Base-by-base conservation (phyloP, 2,888 invertebrate species). In the Mesorhabditis belari region DNA sequence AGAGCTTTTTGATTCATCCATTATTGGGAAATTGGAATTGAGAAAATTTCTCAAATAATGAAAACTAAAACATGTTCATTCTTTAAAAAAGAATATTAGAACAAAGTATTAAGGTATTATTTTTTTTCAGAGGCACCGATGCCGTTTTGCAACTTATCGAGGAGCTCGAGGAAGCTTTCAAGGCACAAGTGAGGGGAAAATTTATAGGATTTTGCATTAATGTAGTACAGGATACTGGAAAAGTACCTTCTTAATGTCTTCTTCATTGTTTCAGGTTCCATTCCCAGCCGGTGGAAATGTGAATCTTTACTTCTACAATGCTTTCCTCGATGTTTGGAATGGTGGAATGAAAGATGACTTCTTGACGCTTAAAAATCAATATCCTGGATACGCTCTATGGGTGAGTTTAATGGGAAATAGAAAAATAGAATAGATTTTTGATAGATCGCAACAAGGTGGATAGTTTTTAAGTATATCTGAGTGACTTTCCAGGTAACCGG, bases 281-380 rank as follows among this genome's bases (percentile, higher is more conserved):
- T 69, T 69, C 67, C 51, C 65, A 19, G 66, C 70, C n/a, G 74
- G 73, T 12, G 75, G 75, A 51, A 66, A 69, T 24, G 72, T 75
- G 6, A 66, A 68, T 6, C 66, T 67, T 35, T 75, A 75, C 60
- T 75, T 75, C 51, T 63, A 63, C 29, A 66, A 69, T 55, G 75
- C 68, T 4, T 73, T 70, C 67, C 60, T 62, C 2, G 61, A 62
- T 17, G 61, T 75, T 2, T 71, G 71, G 73, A 64, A 67, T 12
- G 60, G 61, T n/a, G 75, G 73, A 55, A 67, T 75, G 67, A 68
- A 69, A 50, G 69, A 67, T 55, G 70, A 67, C 55, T 65, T 70
- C 50, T 55, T 64, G 9, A 29, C 65, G n/a, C 63, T 73, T 21
- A 55, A 59, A 17, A 57, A 61, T 9, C 55, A 62, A 24, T 56